These are phyloP conservation scores for Chelonoidis abingdonii DNA, from an alignment of 2,113 vertebrate genomes.

Conservation along the genomic window DNA sequence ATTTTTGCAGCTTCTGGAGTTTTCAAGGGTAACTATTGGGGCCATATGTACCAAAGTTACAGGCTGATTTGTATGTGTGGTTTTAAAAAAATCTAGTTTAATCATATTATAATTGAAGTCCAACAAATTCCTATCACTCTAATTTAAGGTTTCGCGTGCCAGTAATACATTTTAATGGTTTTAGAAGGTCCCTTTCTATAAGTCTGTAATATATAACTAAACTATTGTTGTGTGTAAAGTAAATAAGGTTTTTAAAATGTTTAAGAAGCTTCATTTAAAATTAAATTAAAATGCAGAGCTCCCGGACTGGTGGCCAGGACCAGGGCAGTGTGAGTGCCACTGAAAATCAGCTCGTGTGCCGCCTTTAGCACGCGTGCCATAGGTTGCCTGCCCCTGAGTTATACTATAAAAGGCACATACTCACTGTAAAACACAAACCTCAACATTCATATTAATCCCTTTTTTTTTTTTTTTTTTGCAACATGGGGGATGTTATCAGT, in stretches of 20 bases:
- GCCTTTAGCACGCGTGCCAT: no score
- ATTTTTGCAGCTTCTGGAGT: conserved; percentile 17
- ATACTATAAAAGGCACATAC: not conserved
- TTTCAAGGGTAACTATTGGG: not conserved
- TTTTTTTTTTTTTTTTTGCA: not conserved
- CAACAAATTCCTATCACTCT: not conserved
- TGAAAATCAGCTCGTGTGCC: no score
- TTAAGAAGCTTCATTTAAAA: no score
- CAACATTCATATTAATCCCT: not conserved
- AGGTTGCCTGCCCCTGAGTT: not conserved
- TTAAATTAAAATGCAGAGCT: no score
- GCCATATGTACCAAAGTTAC: not conserved
- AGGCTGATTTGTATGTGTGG: conserved; percentile 5
- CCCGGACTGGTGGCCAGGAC: no score
- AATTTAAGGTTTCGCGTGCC: no score
- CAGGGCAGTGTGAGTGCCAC: no score
- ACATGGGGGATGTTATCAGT: not conserved
- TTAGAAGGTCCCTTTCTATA: no score
- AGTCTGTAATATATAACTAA: no score
- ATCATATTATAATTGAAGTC: conserved; percentile 34
- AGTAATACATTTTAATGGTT: no score
- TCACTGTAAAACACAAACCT: not conserved
- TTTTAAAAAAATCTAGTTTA: not conserved
- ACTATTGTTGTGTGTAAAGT: no score
- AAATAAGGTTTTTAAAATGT: no score